A percentile compares a stretch with the other conserved stretches of the same genome.
These are phyloP conservation scores for Capromys pilorides DNA, from an alignment of 2,797 vertebrate species.

Conservation along the genomic window DNA sequence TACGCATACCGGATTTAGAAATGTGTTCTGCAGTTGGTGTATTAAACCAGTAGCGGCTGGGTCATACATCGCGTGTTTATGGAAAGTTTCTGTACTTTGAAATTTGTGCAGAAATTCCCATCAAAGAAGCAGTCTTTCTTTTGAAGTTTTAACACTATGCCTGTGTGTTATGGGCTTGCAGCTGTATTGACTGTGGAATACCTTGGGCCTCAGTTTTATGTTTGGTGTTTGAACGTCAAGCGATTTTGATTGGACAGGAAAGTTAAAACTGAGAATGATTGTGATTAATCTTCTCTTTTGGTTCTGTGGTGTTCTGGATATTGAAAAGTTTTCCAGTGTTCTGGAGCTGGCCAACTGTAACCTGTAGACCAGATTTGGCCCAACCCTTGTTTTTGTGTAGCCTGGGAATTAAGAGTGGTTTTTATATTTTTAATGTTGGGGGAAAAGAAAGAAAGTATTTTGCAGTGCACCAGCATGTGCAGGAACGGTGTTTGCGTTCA, in stretches of 20 bases:
- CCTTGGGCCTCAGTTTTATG: not conserved
- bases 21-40: rapidly evolving
- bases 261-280: not conserved
- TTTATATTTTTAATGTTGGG: not conserved
- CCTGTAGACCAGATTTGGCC: not conserved
- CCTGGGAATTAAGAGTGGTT: not conserved
- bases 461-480: not conserved
- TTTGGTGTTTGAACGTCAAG: not conserved
- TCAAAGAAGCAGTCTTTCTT: not conserved
- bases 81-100: slow-evolving; percentile 66
- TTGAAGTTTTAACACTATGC: not conserved
- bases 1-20: not conserved
- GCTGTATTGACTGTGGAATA: not conserved
- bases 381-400: not conserved
- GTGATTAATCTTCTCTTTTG: not conserved
- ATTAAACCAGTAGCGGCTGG: rapidly evolving
- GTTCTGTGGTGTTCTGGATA: not conserved
- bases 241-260: not conserved
- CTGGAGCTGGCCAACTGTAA: not conserved
- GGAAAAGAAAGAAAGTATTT: not conserved
- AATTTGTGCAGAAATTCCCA: slow-evolving; percentile 46
- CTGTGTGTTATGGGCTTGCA: rapidly evolving
- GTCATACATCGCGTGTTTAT: not conserved
- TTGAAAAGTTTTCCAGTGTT: not conserved
- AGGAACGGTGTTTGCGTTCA: not conserved